These are phyloP conservation scores for Heliothis peltigera DNA, from an alignment of 2,888 invertebrate species.

Conservation along the genomic window DNA sequence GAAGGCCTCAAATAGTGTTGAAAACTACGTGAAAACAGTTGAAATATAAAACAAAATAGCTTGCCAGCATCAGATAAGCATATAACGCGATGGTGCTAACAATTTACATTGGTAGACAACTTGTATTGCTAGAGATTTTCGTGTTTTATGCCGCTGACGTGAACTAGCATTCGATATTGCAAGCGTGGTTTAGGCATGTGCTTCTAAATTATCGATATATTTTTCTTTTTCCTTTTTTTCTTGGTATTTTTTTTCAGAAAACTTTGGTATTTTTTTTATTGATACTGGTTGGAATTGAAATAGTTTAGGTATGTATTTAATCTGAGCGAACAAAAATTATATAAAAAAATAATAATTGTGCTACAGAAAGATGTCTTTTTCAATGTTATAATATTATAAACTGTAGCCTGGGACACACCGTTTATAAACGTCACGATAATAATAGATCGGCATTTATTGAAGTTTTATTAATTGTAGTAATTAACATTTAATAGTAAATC, in stretches of 20 bases:
- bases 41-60: slow-evolving; percentile 16
- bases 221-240: not conserved
- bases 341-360: no score
- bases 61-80: slow-evolving; percentile 42
- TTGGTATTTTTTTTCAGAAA: no score
- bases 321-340: no score
- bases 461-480: not conserved
- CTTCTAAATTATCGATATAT: slow-evolving; percentile 41
- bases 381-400: no score
- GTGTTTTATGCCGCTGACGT: slow-evolving; percentile 81
- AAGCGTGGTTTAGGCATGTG: slow-evolving; percentile 68
- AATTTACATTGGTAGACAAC: slow-evolving; percentile 63
- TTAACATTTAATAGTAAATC: not conserved
- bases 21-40: not conserved
- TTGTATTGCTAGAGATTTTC: slow-evolving; percentile 70
- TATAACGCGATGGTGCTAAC: slow-evolving; percentile 50
- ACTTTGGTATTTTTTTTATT: no score
- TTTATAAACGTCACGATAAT: no score
- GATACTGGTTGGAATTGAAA: no score
- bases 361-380: no score
- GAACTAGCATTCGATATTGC: slow-evolving; percentile 82
- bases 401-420: no score
- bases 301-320: no score
- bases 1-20: no score
- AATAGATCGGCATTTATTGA: no score